Evolutionary conservation across 2,113 vertebrate species (phyloP).

Genomic region (Craseonycteris thonglongyai): DNA sequence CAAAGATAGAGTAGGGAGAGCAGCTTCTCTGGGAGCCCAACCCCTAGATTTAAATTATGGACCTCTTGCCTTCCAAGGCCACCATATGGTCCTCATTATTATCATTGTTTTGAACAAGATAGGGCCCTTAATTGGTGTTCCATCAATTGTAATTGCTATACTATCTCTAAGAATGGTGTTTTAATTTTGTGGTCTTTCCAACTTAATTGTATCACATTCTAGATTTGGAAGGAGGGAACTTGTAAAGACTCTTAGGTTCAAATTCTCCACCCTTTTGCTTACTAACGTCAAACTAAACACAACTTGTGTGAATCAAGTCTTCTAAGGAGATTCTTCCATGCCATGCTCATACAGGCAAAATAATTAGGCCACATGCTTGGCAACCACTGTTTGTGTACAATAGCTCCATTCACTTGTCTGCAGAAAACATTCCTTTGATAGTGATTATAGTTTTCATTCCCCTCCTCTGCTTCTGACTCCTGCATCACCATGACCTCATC

Average conservation of each 20-base stretch:
- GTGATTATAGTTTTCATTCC: slow-evolving; percentile 45
- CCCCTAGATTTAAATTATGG: background rate
- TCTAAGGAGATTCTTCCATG: slow-evolving; percentile 57
- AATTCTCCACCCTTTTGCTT: slow-evolving; percentile 22
- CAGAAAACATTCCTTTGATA: slow-evolving; percentile 67
- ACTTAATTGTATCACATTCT: background rate
- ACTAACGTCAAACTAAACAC: background rate
- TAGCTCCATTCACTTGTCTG: slow-evolving; percentile 64
- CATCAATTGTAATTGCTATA: background rate
- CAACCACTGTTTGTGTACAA: slow-evolving; percentile 64
- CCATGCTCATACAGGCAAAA: slow-evolving; percentile 65
- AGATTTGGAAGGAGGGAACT: slow-evolving; percentile 12
- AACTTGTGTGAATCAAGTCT: slow-evolving; percentile 33
- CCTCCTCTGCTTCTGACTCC: slow-evolving; percentile 18
- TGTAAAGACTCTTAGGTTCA: background rate
- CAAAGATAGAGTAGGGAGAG: background rate
- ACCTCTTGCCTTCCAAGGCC: background rate
- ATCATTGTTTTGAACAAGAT: slow-evolving; percentile 2
- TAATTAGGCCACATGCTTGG: slow-evolving; percentile 68
- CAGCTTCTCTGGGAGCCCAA: background rate
- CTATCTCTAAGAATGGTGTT: slow-evolving; percentile 1
- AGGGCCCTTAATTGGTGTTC: background rate
- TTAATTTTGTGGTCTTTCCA: slow-evolving; percentile 9
- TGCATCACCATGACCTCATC: slow-evolving; percentile 55
- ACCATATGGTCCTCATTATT: slow-evolving; percentile 2